These are phyloP conservation scores for Hipposideros armiger DNA, from an alignment of 2,113 vertebrate species.

Conservation along the genomic window DNA sequence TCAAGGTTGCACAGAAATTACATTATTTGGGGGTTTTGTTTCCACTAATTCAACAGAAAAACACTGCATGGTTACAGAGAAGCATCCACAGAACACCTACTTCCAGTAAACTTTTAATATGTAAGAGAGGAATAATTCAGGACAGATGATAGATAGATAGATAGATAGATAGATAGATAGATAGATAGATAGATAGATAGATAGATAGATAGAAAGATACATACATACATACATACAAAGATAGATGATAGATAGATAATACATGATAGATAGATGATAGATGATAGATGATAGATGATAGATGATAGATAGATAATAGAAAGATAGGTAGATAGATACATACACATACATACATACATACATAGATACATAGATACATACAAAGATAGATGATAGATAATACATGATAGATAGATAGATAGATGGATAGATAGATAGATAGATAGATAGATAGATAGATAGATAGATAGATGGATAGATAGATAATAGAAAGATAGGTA, in stretches of 20 bases:
- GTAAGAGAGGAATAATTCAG: neutral
- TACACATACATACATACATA: too few relatives aligned
- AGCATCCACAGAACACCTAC: neutral
- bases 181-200: neutral
- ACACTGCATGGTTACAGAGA: neutral
- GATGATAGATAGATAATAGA: neutral
- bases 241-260: too few relatives aligned
- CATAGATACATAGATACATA: too few relatives aligned
- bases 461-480: neutral
- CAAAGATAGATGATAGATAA: neutral
- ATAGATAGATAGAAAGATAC: neutral
- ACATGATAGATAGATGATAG: neutral
- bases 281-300: too few relatives aligned
- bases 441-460: neutral
- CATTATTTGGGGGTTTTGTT: neutral
- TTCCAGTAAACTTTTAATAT: conserved; percentile 9
- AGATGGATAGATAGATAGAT: neutral
- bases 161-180: neutral
- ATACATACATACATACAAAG: too few relatives aligned
- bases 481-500: neutral
- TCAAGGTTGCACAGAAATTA: neutral
- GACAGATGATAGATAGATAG: neutral
- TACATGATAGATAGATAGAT: neutral
- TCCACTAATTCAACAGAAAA: neutral
- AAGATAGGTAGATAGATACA: too few relatives aligned